phyloP scores from a whole-genome alignment of 1,140 invertebrate genomes.

The Stegodyphus mimosarum region DNA sequence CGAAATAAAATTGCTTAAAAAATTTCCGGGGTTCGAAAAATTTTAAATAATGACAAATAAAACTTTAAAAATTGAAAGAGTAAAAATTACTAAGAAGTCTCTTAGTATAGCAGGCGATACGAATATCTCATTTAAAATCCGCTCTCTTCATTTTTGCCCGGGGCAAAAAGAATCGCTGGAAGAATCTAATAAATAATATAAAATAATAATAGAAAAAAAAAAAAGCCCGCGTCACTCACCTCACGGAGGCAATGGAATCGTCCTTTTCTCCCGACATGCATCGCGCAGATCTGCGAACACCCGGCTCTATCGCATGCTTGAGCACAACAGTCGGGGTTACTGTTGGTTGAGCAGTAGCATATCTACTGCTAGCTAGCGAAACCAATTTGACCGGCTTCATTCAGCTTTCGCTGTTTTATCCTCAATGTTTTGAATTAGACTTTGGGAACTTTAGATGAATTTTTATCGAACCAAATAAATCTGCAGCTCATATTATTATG shows the following conservation, averaged over 20 bases:
- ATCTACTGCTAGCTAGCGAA: neutral
- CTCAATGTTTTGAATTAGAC: neutral
- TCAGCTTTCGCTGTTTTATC: neutral
- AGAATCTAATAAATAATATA: too few species aligned
- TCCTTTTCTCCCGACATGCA: slow-evolving; percentile 35
- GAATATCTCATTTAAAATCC: too few species aligned
- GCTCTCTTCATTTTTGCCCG: too few species aligned
- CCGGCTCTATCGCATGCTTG: slow-evolving; percentile 1
- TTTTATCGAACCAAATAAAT: neutral
- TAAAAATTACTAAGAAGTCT: too few species aligned
- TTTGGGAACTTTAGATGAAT: neutral
- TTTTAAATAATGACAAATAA: too few species aligned
- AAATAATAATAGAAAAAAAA: too few species aligned
- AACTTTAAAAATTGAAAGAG: too few species aligned
- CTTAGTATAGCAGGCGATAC: too few species aligned
- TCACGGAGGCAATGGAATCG: slow-evolving; percentile 7
- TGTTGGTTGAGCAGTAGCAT: slow-evolving; percentile 1
- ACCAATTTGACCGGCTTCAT: neutral
- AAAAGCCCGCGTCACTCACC: too few species aligned
- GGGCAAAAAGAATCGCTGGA: too few species aligned
- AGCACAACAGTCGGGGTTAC: slow-evolving; percentile 36
- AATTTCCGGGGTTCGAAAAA: too few species aligned
- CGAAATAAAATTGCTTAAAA: too few species aligned
- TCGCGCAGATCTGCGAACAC: slow-evolving; percentile 16
- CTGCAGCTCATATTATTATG: neutral